These are phyloP conservation scores for Papilio gigon DNA, from an alignment of 2,888 invertebrate genomes.

Conservation along the genomic window DNA sequence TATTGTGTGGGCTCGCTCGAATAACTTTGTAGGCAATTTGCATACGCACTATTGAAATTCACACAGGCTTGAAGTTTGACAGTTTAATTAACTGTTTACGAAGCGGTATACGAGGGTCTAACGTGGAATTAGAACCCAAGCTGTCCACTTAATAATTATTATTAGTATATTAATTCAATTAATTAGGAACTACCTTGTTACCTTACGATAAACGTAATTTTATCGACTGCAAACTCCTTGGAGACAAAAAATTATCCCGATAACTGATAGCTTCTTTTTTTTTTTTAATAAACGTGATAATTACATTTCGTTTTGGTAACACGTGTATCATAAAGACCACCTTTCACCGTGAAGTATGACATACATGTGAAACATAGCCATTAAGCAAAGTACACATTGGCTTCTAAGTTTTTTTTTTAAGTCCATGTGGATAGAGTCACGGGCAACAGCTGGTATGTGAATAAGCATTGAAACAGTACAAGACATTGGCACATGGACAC, in stretches of 20 bases:
- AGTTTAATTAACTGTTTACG: constrained; percentile 63
- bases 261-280: too few species aligned
- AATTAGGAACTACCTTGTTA: not conserved
- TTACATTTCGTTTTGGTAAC: too few species aligned
- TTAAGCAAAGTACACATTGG: too few species aligned
- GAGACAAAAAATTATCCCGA: too few species aligned
- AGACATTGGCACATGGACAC: not conserved
- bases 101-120: constrained; percentile 55
- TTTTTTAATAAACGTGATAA: too few species aligned
- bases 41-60: constrained; percentile 48
- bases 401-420: too few species aligned
- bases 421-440: too few species aligned
- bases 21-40: constrained; percentile 27
- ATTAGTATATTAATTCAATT: constrained; percentile 40
- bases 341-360: too few species aligned
- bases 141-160: constrained; percentile 50
- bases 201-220: not conserved
- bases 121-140: constrained; percentile 57
- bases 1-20: constrained; percentile 7
- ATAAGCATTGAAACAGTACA: not conserved
- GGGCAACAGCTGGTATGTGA: not conserved
- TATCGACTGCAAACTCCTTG: not conserved
- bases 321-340: too few species aligned
- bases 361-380: too few species aligned
- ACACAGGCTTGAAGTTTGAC: constrained; percentile 54